A percentile compares a stretch with the other conserved stretches of the same genome.
These are phyloP conservation scores for Dermatophagoides farinae DNA, from an alignment of 1,140 invertebrate species.

Conservation along the genomic window DNA sequence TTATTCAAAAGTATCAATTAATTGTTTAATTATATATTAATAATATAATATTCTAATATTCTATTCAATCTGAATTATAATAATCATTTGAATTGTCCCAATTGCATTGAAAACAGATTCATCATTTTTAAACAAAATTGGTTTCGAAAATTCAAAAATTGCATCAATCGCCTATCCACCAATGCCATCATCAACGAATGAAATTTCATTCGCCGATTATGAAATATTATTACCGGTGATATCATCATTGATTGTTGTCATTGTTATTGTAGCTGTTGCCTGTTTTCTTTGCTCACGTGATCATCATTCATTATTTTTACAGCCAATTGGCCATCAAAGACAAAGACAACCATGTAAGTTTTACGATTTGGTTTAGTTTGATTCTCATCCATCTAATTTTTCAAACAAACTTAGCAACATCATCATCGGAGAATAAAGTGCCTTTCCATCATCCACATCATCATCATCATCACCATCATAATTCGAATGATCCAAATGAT, in stretches of 20 bases:
- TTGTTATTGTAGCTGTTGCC: conserved; percentile 1
- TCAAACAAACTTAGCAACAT: not conserved
- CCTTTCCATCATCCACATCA: not conserved
- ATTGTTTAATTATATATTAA: too few species aligned
- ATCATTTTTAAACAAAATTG: conserved; percentile 8
- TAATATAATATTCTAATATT: too few species aligned
- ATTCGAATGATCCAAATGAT: too few species aligned
- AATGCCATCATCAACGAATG: not conserved
- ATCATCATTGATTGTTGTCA: conserved; percentile 2
- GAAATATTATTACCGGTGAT: conserved; percentile 3
- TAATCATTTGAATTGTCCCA: too few species aligned
- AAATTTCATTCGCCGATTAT: conserved; percentile 5
- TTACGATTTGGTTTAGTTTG: not conserved
- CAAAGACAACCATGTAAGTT: conserved; percentile 7
- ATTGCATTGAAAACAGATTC: not conserved
- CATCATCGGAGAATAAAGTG: conserved; percentile 9
- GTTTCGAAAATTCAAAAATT: not conserved
- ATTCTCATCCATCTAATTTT: not conserved
- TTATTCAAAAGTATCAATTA: too few species aligned
- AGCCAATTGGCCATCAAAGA: not conserved
- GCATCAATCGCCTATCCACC: not conserved
- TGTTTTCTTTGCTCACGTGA: conserved; percentile 10
- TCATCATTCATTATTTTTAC: conserved; percentile 10
- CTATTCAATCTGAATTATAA: not conserved
- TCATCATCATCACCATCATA: too few species aligned